Evolutionary conservation across 2,113 vertebrate genomes (phyloP).

Genomic region (Orthonyx spaldingii): DNA sequence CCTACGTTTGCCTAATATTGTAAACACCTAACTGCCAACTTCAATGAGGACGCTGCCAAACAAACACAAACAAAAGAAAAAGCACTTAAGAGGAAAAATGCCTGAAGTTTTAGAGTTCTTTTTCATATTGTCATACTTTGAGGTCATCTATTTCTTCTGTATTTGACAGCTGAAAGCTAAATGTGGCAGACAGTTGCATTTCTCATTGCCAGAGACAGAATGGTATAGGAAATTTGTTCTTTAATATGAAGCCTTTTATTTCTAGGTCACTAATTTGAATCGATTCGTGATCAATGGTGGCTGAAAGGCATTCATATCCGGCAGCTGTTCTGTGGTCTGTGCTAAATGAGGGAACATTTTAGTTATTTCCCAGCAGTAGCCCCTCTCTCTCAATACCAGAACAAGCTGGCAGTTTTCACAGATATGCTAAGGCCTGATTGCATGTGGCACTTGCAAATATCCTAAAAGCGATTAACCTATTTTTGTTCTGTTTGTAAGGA

Average conservation of each 20-base stretch:
- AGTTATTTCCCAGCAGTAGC: conserved; percentile 7
- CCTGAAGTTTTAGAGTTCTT: not conserved
- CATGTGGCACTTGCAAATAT: not conserved
- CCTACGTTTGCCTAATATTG: not conserved
- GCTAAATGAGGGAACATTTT: conserved; percentile 13
- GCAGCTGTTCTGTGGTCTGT: conserved; percentile 48
- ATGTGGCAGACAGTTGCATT: not conserved
- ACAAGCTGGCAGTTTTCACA: not conserved
- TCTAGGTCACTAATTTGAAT: conserved; percentile 60
- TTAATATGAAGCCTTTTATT: conserved; percentile 18
- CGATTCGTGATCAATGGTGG: conserved; percentile 46
- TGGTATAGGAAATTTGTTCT: conserved; percentile 2
- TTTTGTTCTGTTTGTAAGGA: not conserved
- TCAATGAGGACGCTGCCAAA: not conserved
- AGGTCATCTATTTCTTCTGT: not conserved
- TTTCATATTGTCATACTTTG: not conserved
- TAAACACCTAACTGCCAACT: not conserved
- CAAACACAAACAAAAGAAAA: not conserved
- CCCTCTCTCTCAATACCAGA: not conserved
- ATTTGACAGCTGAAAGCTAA: not conserved
- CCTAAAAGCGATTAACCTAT: not conserved
- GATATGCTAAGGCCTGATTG: not conserved
- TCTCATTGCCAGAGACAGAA: not conserved
- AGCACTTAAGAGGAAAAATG: not conserved
- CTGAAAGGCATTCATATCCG: conserved; percentile 46